These are phyloP conservation scores for Dendrolimus houi DNA, from an alignment of 2,888 invertebrate genomes.

Conservation along the genomic window DNA sequence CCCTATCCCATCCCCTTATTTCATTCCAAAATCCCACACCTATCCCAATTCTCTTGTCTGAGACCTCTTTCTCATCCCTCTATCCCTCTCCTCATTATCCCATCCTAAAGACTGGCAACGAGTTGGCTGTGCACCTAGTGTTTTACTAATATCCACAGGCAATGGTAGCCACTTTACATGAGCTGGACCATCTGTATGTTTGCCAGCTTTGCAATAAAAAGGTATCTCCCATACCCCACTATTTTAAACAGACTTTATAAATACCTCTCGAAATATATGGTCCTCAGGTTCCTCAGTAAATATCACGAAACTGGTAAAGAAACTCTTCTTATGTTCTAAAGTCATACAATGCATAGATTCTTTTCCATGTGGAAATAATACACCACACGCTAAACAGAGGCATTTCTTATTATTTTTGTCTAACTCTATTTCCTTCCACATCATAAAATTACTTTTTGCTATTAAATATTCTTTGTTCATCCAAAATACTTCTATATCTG, in stretches of 20 bases:
- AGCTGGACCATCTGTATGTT: no score
- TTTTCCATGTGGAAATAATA: conserved; percentile 15
- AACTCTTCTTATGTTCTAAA: conserved; percentile 26
- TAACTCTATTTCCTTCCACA: conserved; percentile 20
- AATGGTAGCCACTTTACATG: no score
- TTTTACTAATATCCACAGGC: no score
- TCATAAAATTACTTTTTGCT: conserved; percentile 23
- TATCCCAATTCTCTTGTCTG: no score
- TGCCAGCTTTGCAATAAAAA: not conserved
- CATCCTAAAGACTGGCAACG: no score
- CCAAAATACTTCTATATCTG: conserved; percentile 15
- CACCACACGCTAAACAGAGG: conserved; percentile 39
- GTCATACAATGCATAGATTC: conserved; percentile 28
- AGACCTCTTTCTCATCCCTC: no score
- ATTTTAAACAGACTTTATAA: conserved; percentile 1
- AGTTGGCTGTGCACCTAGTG: no score
- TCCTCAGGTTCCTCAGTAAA: conserved; percentile 17
- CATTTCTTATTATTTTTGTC: conserved; percentile 20
- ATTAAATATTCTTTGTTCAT: conserved; percentile 23
- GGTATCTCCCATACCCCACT: not conserved
- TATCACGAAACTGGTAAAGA: conserved; percentile 22
- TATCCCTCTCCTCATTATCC: no score
- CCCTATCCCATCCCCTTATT: no score
- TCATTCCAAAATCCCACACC: no score
- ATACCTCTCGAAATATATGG: conserved; percentile 46